Conservation (phyloP, 2,888 invertebrate genomes). For the Pilophorus perplexus region DNA sequence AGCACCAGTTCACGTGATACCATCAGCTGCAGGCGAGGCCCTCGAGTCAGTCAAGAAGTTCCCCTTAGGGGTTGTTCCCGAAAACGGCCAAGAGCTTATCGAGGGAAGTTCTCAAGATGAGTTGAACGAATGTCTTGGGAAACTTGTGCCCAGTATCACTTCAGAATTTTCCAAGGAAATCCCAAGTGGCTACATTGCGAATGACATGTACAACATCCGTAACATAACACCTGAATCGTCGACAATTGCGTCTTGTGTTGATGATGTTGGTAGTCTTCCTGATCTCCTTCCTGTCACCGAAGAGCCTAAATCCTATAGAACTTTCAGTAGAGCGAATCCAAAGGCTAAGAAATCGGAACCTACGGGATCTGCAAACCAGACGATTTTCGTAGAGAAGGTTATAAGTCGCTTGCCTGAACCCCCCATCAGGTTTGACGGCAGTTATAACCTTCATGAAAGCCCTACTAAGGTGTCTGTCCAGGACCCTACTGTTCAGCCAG, state of each 20-base stretch:
- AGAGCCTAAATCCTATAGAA: background rate
- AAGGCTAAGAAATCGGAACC: too few species aligned
- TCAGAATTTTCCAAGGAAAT: slow-evolving; percentile 8
- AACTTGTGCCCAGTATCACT: slow-evolving; percentile 8
- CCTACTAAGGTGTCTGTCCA: too few species aligned
- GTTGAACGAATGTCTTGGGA: background rate
- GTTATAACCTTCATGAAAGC: too few species aligned
- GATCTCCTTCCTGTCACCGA: background rate
- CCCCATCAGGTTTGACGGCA: too few species aligned
- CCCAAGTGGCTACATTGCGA: slow-evolving; percentile 7
- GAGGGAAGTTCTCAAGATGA: slow-evolving; percentile 5
- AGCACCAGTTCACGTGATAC: background rate
- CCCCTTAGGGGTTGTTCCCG: background rate
- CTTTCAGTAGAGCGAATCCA: background rate
- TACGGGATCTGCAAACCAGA: too few species aligned
- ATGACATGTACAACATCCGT: background rate
- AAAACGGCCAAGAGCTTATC: background rate
- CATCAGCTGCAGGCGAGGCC: slow-evolving; percentile 13
- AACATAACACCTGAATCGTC: background rate
- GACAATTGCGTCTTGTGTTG: background rate
- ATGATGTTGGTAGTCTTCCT: background rate
- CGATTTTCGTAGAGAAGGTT: too few species aligned
- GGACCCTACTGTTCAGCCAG: too few species aligned
- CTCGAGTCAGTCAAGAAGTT: background rate
- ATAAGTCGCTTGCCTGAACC: too few species aligned